Evolutionary conservation across 2,888 invertebrate species (phyloP).

Genomic region (Lithophane socia): DNA sequence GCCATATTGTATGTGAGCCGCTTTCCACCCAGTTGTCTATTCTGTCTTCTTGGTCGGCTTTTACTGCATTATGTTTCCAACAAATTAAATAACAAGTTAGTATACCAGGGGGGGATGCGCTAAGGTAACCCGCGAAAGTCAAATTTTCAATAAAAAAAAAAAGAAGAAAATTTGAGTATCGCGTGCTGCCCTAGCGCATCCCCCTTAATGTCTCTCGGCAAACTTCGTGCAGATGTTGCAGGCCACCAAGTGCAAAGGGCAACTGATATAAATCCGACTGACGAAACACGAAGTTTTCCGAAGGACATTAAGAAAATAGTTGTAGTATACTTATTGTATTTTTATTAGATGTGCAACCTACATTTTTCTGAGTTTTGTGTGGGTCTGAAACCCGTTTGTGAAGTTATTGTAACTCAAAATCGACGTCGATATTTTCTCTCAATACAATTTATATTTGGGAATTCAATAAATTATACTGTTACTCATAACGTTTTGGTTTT

Average conservation of each 20-base stretch:
- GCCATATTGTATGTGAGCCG: neutral
- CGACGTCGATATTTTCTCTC: constrained; percentile 84
- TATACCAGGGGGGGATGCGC: too few species aligned
- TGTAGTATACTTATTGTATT: neutral
- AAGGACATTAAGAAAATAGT: too few species aligned
- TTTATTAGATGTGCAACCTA: constrained; percentile 57
- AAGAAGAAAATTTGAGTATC: too few species aligned
- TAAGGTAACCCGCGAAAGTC: too few species aligned
- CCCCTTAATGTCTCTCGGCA: too few species aligned
- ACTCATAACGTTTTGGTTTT: constrained; percentile 77
- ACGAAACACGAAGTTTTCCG: too few species aligned
- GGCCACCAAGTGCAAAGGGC: too few species aligned
- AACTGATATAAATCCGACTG: too few species aligned
- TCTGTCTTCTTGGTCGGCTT: neutral
- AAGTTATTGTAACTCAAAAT: constrained; percentile 74
- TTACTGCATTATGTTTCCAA: neutral
- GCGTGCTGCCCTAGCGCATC: too few species aligned
- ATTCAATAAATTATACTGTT: constrained; percentile 90
- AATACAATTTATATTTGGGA: constrained; percentile 85
- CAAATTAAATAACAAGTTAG: neutral
- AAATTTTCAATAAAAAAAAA: too few species aligned
- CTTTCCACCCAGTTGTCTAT: neutral
- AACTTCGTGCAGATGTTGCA: too few species aligned
- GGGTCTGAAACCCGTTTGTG: constrained; percentile 52
- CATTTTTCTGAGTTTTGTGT: constrained; percentile 9